Base-by-base conservation (phyloP, 2,113 vertebrate genomes). In the Procavia capensis region DNA sequence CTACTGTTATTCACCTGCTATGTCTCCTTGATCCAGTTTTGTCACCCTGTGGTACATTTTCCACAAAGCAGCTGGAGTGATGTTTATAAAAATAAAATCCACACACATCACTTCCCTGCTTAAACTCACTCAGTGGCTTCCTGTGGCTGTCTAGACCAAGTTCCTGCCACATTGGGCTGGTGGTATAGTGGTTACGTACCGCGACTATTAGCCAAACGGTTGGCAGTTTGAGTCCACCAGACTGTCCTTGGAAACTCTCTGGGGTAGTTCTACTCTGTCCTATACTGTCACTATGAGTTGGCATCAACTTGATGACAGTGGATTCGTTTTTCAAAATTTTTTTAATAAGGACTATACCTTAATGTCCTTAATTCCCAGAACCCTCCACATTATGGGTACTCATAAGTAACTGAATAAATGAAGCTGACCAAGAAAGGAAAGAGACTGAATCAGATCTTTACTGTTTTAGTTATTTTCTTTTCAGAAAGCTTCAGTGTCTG, bases 51-150 rank as follows among this genome's bases (percentile, higher is more conserved):
- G 78, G 92, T 72, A 83, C 6, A 63, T 47, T 93, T 76, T 36
- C 41, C 17, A 87, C 29, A 85, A 43, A 94, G 57, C 45, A 83
- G 86, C 10, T 75, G 78, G 74, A 88, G 22, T 11, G 68, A 94
- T 64, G 43, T 54, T 88, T 54, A 81, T 59, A 80, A 94, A 95
- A 76, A 80, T 66, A 39, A 88, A 90, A 59, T 76, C 10, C 24
- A 63, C 13, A 36, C 8, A 7, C 34, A 16, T 25, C 16, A 80
- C 78, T 6, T 70, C 36, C 36, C 20, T 81, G 13, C 59, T 91
- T 93, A 83, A 41, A 90, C 57, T 25, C 68, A 20, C 70, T 80
- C 24, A 54, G 0, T 70, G 66, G 41, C 27, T 84, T 79, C 43
- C 66, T 61, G 27, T 41, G 29, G 63, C 41, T 64, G 88, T 88